Evolutionary conservation across 1,140 invertebrate species (phyloP).

Genomic region (Lithobius niger): DNA sequence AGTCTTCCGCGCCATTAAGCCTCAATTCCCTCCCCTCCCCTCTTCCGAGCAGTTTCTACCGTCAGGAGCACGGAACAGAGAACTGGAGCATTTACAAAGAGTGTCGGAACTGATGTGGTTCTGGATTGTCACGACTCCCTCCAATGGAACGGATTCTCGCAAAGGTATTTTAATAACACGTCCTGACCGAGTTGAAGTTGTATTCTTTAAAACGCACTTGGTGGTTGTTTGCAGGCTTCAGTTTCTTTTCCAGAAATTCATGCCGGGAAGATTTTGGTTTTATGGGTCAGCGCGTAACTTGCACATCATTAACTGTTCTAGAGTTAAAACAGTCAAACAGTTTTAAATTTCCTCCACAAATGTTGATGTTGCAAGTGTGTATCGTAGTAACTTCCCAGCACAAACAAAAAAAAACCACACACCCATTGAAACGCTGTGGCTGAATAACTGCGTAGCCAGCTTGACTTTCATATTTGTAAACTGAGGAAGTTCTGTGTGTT

Average conservation of each 20-base stretch:
- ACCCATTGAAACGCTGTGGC: conserved; percentile 9
- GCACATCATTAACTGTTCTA: not conserved
- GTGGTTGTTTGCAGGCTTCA: not conserved
- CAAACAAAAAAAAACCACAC: conserved; percentile 5
- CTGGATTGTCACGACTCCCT: not conserved
- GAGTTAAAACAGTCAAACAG: conserved; percentile 13
- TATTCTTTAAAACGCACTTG: not conserved
- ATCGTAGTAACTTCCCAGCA: not conserved
- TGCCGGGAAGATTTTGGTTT: not conserved
- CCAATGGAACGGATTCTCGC: not conserved
- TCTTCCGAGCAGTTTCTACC: not conserved
- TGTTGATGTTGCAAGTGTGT: conserved; percentile 8
- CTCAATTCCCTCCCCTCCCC: too few relatives aligned
- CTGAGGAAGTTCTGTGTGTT: conserved; percentile 9
- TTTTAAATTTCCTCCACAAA: conserved; percentile 12
- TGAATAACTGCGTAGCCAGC: conserved; percentile 13
- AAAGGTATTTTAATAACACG: not conserved
- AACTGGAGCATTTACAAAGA: not conserved
- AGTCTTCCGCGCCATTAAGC: too few relatives aligned
- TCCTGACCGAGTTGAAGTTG: not conserved
- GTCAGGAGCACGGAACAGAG: not conserved
- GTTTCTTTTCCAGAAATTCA: not conserved
- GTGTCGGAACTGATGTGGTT: not conserved
- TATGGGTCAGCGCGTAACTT: not conserved
- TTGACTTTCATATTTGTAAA: conserved; percentile 10